phyloP scores from a whole-genome alignment of 2,113 vertebrate genomes.

The Coreoperca whiteheadi region DNA sequence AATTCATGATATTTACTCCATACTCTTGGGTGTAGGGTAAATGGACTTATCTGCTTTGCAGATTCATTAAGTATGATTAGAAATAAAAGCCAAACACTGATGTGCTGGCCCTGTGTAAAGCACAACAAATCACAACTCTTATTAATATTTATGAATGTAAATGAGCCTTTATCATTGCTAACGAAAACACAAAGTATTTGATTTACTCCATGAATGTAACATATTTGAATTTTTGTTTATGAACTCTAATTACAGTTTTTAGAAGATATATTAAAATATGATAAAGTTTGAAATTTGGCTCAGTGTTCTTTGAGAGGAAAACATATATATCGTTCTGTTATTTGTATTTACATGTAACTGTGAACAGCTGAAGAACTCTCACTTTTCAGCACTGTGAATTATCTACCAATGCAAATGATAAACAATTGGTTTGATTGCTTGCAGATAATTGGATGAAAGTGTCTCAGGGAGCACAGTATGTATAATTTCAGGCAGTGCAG shows the following conservation, averaged over 20 bases:
- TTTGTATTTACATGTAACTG: constrained; percentile 32
- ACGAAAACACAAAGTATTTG: constrained; percentile 28
- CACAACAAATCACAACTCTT: constrained; percentile 32
- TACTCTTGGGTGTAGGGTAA: constrained; percentile 23
- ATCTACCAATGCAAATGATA: constrained; percentile 53
- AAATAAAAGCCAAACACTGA: constrained; percentile 45
- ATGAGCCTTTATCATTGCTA: constrained; percentile 48
- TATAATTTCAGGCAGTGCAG: constrained; percentile 26
- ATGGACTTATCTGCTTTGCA: constrained; percentile 44
- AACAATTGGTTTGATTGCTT: constrained; percentile 52
- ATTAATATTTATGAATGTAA: constrained; percentile 63
- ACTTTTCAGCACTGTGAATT: constrained; percentile 33
- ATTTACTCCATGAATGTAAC: constrained; percentile 24
- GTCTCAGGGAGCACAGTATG: constrained; percentile 21
- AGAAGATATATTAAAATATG: constrained; percentile 34
- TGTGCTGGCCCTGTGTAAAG: constrained; percentile 26
- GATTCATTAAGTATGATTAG: constrained; percentile 61
- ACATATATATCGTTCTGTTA: constrained; percentile 23
- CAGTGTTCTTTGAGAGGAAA: constrained; percentile 7
- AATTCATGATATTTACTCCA: constrained; percentile 47
- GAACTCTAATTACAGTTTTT: neutral
- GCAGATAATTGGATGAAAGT: constrained; percentile 60
- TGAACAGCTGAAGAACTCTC: constrained; percentile 43
- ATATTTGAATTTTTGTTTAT: constrained; percentile 26
- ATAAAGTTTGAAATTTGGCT: constrained; percentile 28